Percentiles rank a stretch among this genome's conserved stretches.
These are phyloP conservation scores for Chlamydotis undulata DNA, from an alignment of 2,113 vertebrate species.

Conservation along the genomic window DNA sequence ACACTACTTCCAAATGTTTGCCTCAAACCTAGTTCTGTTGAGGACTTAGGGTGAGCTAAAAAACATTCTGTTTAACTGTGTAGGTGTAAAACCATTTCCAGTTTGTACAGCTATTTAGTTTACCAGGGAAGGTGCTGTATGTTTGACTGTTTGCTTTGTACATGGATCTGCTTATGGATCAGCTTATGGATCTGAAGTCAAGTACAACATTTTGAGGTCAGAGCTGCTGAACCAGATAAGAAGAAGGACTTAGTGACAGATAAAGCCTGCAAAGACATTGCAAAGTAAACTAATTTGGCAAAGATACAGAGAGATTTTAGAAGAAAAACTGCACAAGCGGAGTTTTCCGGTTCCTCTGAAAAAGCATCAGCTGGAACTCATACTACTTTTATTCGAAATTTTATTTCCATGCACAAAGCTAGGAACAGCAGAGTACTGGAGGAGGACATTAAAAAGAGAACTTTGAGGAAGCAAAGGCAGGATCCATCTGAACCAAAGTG, in stretches of 20 bases:
- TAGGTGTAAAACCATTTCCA: not conserved
- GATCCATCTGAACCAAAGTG: not conserved
- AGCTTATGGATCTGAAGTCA: not conserved
- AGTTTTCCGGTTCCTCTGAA: not conserved
- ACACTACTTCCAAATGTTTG: not conserved
- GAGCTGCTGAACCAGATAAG: not conserved
- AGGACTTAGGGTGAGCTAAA: not conserved
- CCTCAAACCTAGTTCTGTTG: not conserved
- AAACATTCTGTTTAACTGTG: not conserved
- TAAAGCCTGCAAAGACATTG: not conserved
- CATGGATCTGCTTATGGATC: not conserved
- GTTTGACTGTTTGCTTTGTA: not conserved
- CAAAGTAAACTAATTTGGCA: not conserved
- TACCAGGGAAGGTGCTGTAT: not conserved
- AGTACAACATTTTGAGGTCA: not conserved
- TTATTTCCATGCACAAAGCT: not conserved
- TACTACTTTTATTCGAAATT: not conserved
- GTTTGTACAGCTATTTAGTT: not conserved
- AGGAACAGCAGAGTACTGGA: not conserved
- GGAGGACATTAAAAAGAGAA: not conserved
- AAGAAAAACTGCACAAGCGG: not conserved
- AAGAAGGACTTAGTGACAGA: not conserved
- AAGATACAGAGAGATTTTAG: not conserved
- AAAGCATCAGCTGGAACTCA: not conserved
- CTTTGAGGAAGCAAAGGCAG: not conserved